A percentile compares a stretch with the other conserved stretches of the same genome.
phyloP scores from a whole-genome alignment of 1,140 invertebrate species.

The Drosophila punjabiensis region DNA sequence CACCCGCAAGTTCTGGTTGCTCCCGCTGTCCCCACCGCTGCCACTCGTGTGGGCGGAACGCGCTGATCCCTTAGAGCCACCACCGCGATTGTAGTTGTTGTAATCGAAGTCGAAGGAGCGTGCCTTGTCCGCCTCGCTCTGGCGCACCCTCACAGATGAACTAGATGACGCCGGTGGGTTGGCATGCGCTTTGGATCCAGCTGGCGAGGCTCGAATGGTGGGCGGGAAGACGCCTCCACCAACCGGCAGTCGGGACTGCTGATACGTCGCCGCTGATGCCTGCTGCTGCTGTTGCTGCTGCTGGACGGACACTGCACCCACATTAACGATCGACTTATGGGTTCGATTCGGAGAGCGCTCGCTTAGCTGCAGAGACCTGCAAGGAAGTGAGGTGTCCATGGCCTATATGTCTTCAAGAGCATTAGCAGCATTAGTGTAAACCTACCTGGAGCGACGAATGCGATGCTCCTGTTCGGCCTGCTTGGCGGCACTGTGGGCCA shows the following conservation, averaged over 20 bases:
- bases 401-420: not conserved
- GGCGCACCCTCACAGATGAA: conserved; percentile 40
- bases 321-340: conserved; percentile 71
- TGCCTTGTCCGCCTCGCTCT: conserved; percentile 75
- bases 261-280: conserved; percentile 38
- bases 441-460: conserved; percentile 81
- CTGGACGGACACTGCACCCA: conserved; percentile 39
- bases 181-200: conserved; percentile 29
- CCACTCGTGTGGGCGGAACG: conserved; percentile 42
- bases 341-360: conserved; percentile 82
- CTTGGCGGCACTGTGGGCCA: conserved; percentile 57
- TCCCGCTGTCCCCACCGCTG: conserved; percentile 52
- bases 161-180: conserved; percentile 9
- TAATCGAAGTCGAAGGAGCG: conserved; percentile 84
- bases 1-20: conserved; percentile 72
- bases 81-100: conserved; percentile 64
- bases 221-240: conserved; percentile 49
- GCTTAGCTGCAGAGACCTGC: conserved; percentile 80
- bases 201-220: conserved; percentile 50
- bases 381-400: conserved; percentile 1
- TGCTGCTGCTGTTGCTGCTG: conserved; percentile 35
- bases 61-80: conserved; percentile 5
- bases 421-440: not conserved
- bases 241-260: conserved; percentile 41
- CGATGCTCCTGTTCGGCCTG: conserved; percentile 77